These are phyloP conservation scores for Isotomurus palustris DNA, from an alignment of 2,888 invertebrate genomes.

Conservation along the genomic window DNA sequence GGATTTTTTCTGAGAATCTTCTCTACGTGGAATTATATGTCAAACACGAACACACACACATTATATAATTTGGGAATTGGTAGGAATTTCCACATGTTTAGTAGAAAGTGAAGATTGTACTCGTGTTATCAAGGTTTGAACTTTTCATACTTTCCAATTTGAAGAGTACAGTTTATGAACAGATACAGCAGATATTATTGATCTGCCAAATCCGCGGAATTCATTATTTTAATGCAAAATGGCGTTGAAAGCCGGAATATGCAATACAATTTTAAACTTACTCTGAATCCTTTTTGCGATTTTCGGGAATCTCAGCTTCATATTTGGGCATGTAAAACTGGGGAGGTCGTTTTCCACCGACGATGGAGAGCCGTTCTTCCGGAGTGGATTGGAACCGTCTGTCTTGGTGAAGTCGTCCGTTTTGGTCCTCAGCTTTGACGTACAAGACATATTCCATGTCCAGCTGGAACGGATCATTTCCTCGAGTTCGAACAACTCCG, in stretches of 20 bases:
- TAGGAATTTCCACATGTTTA: too few relatives aligned
- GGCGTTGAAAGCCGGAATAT: not conserved
- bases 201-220: too few relatives aligned
- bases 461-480: constrained; percentile 84
- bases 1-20: too few relatives aligned
- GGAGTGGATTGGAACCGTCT: constrained; percentile 83
- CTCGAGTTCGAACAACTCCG: constrained; percentile 85
- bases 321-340: constrained; percentile 96
- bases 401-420: constrained; percentile 87
- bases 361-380: constrained; percentile 86
- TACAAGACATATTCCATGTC: constrained; percentile 85
- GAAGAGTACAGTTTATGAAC: too few relatives aligned
- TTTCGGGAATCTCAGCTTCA: constrained; percentile 92
- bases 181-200: too few relatives aligned
- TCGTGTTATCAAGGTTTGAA: too few relatives aligned
- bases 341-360: constrained; percentile 94
- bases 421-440: constrained; percentile 93
- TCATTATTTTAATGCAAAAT: too few relatives aligned
- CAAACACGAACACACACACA: too few relatives aligned
- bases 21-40: too few relatives aligned
- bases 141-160: too few relatives aligned
- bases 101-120: too few relatives aligned
- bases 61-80: too few relatives aligned
- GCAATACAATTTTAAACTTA: constrained; percentile 55
- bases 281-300: constrained; percentile 95